A percentile compares a stretch with the other conserved stretches of the same genome.
These are phyloP conservation scores for Zosterops borbonicus DNA, from an alignment of 2,113 vertebrate species.

Conservation along the genomic window DNA sequence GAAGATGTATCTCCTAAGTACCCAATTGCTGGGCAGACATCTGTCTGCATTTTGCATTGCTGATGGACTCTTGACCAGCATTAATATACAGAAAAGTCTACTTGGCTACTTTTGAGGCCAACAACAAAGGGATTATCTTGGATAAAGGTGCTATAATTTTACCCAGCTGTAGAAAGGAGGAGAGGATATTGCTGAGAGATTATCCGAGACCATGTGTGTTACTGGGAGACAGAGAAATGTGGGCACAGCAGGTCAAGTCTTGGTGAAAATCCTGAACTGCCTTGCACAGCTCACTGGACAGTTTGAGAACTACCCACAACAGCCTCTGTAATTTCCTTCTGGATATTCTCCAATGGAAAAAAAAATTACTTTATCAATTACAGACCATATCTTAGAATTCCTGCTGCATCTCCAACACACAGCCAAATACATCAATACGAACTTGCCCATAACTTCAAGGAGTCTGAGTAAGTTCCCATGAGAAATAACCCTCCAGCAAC, in stretches of 20 bases:
- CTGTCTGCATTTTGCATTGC: background rate
- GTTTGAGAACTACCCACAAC: background rate
- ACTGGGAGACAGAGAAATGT: background rate
- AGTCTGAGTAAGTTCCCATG: background rate
- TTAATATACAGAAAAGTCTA: background rate
- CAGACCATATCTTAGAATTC: background rate
- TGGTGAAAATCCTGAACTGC: background rate
- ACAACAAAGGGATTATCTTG: background rate
- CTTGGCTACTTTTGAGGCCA: background rate
- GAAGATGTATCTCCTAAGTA: background rate
- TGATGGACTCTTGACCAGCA: background rate
- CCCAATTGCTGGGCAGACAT: background rate
- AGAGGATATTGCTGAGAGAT: background rate
- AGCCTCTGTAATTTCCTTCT: background rate
- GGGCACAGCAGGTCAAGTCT: background rate
- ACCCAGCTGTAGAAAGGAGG: background rate
- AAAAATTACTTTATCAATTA: background rate
- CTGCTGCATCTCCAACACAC: background rate
- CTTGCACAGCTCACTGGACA: background rate
- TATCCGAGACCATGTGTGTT: background rate
- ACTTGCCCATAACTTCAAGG: background rate
- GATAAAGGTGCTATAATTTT: background rate
- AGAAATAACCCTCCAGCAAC: background rate
- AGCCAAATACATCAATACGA: background rate
- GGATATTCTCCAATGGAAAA: background rate